Conservation (phyloP, 2,113 vertebrate species). For the Ammodytes dubius region DNA sequence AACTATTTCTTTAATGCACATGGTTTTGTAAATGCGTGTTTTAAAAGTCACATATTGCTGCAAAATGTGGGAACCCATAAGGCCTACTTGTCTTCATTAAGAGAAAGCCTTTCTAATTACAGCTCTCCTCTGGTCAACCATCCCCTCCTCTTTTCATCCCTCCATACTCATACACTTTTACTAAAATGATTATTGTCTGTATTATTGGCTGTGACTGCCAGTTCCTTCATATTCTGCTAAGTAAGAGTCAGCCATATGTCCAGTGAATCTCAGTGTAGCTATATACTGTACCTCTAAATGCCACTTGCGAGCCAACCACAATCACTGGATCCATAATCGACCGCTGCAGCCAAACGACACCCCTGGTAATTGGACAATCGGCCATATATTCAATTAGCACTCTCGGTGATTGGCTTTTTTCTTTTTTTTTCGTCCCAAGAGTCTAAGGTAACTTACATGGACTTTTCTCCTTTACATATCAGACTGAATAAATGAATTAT, state of each 20-base stretch:
- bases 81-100: neutral
- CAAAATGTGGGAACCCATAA: neutral
- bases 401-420: constrained; percentile 26
- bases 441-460: constrained; percentile 25
- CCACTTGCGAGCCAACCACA: constrained; percentile 48
- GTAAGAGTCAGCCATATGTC: constrained; percentile 22
- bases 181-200: neutral
- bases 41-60: neutral
- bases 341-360: constrained; percentile 53
- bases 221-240: constrained; percentile 24
- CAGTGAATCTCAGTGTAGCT: constrained; percentile 18
- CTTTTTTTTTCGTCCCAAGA: neutral
- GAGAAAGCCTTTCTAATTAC: neutral
- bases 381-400: constrained; percentile 61
- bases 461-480: constrained; percentile 34
- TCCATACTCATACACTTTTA: neutral
- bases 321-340: constrained; percentile 54
- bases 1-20: neutral
- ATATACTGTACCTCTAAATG: constrained; percentile 13
- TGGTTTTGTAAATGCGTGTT: neutral
- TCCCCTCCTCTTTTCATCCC: neutral
- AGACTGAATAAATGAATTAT: constrained; percentile 49
- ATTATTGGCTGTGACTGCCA: neutral
- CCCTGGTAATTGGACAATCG: constrained; percentile 65
- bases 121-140: neutral